Evolutionary conservation across 2,113 vertebrate genomes (phyloP).

Genomic region (Morone chrysops): DNA sequence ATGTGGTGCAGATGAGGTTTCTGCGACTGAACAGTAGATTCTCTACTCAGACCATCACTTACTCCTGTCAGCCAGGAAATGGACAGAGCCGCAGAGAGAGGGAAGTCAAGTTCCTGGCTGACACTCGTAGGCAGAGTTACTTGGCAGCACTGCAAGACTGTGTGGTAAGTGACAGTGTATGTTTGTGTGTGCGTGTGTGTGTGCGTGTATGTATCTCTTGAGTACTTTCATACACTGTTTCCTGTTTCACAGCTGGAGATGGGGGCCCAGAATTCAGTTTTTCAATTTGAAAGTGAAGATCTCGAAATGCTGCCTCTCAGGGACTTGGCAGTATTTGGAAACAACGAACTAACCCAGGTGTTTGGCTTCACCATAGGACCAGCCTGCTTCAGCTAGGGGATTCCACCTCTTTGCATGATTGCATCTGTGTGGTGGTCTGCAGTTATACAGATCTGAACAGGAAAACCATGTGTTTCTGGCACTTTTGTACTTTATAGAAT

Average conservation of each 20-base stretch:
- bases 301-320: conserved; percentile 86
- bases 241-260: conserved; percentile 68
- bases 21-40: conserved; percentile 85
- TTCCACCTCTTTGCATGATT: not conserved
- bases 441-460: not conserved
- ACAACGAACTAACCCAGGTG: conserved; percentile 77
- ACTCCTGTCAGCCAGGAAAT: conserved; percentile 76
- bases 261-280: conserved; percentile 78
- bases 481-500: conserved; percentile 2
- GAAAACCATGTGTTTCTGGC: not conserved
- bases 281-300: conserved; percentile 86
- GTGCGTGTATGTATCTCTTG: too few species aligned
- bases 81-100: conserved; percentile 52
- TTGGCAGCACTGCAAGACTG: conserved; percentile 81
- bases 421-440: not conserved
- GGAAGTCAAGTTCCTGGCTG: conserved; percentile 85
- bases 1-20: conserved; percentile 88
- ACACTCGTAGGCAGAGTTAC: conserved; percentile 84
- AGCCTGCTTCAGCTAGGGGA: conserved; percentile 86
- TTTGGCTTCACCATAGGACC: conserved; percentile 89
- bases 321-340: conserved; percentile 86
- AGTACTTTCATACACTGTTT: not conserved
- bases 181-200: too few species aligned
- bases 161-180: conserved; percentile 71
- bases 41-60: conserved; percentile 83